phyloP scores from a whole-genome alignment of 2,888 invertebrate genomes.

The Andrena bicolor region DNA sequence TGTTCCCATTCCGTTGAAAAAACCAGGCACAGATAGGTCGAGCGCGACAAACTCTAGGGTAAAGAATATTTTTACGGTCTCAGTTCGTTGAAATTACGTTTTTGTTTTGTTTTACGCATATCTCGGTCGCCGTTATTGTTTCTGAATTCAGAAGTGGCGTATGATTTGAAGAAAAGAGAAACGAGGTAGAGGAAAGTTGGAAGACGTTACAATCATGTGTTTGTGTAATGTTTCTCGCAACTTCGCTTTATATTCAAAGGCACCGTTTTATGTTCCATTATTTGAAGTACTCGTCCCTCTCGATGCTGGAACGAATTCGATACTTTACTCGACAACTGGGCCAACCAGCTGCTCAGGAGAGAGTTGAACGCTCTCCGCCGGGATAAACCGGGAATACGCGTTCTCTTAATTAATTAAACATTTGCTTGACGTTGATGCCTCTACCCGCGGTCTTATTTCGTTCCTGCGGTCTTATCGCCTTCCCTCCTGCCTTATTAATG shows the following conservation, averaged over 20 bases:
- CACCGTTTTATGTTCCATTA: background rate
- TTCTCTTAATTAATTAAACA: conserved; percentile 39
- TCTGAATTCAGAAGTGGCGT: background rate
- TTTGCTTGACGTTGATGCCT: conserved; percentile 8
- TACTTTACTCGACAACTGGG: background rate
- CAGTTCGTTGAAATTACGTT: conserved; percentile 25
- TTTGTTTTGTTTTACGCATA: background rate
- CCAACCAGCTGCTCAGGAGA: background rate
- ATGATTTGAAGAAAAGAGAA: background rate
- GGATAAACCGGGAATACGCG: background rate
- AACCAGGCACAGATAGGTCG: conserved; percentile 20
- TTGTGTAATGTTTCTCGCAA: background rate
- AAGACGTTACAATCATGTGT: background rate
- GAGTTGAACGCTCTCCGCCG: background rate
- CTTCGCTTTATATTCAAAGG: background rate
- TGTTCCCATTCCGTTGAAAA: conserved; percentile 30
- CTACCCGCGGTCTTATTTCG: conserved; percentile 30
- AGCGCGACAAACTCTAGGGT: conserved; percentile 12
- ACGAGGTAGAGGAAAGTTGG: background rate
- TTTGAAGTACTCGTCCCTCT: background rate
- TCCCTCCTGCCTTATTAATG: conserved; percentile 23
- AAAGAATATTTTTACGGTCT: background rate
- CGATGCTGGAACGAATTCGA: conserved; percentile 8
- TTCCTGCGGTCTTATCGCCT: background rate
- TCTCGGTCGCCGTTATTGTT: background rate